phyloP scores from a whole-genome alignment of 23 tunicate genomes.

The Styela clava region DNA sequence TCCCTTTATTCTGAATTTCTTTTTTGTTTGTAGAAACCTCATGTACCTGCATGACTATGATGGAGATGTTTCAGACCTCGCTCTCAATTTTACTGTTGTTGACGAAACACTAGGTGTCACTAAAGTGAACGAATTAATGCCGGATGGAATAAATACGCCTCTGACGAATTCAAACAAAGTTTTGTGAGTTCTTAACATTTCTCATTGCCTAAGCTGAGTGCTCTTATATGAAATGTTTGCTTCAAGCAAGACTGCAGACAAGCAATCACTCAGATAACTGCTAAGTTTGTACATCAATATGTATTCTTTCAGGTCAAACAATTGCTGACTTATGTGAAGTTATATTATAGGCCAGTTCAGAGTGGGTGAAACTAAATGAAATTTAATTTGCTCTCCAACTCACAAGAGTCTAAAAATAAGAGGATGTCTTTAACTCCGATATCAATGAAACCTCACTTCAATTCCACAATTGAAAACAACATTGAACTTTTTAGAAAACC shows the following conservation, averaged over 20 bases:
- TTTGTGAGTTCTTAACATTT: constrained; percentile 25
- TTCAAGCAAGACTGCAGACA: background rate
- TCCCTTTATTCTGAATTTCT: too few relatives aligned
- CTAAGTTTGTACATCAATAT: background rate
- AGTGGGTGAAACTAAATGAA: too few relatives aligned
- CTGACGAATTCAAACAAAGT: constrained; percentile 64
- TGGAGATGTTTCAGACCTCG: constrained; percentile 70
- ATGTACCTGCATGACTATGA: constrained; percentile 67
- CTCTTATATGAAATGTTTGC: too few relatives aligned
- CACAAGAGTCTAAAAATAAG: too few relatives aligned
- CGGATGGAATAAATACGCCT: constrained; percentile 47
- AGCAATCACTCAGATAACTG: background rate
- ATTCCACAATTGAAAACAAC: too few relatives aligned
- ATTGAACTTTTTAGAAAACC: too few relatives aligned
- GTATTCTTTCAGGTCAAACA: too few relatives aligned
- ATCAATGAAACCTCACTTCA: too few relatives aligned
- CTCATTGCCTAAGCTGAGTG: background rate
- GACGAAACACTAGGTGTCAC: constrained; percentile 77
- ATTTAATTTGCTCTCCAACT: too few relatives aligned
- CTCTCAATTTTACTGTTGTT: constrained; percentile 75
- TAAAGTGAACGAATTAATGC: constrained; percentile 55
- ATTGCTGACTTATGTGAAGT: too few relatives aligned
- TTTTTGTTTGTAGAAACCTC: constrained; percentile 45
- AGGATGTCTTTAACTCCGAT: too few relatives aligned
- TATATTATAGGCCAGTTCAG: too few relatives aligned